Evolutionary conservation across 1,140 invertebrate genomes (phyloP), one percentile per base, ranked within the genome.

Genomic region (Scylla paramamosain): DNA sequence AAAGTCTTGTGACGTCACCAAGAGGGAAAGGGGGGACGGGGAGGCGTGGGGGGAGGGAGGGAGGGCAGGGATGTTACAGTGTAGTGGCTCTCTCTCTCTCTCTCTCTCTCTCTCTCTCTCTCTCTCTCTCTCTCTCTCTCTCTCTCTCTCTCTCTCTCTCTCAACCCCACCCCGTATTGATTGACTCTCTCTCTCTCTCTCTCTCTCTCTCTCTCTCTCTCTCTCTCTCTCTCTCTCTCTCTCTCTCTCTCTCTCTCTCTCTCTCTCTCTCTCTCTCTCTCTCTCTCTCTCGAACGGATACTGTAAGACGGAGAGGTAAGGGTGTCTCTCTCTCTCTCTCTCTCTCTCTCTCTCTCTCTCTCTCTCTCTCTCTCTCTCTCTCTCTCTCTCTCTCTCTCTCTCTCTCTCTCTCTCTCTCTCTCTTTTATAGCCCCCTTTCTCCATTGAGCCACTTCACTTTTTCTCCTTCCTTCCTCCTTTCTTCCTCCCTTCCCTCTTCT

Each of bases 81-180:
- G 89, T 39, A 52, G 46, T 91, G 28, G 4, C n/a, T 6, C 89
- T 52, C 89, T 52, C 46, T 92, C 91, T 92, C 91, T 92, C 59
- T 92, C 91, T 92, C 59, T 82, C 59, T 82, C 59, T 82, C 28
- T 92, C 59, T 8, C 29, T 83, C 87, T 89, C 87, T 45, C 32
- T 45, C 32, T 45, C 87, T 89, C 87, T 89, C 87, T 89, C 87
- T 89, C 87, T 89, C 87, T 89, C 87, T 89, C 87, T 89, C 87
- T 89, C 87, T 89, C 87, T 89, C 87, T 59, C 91, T 31, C 91
- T 32, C 46, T 28, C 91, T 31, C 32, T 32, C 8, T 12, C 20
- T 10, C 48, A 28, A 14, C 0, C n/a, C 7, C 48, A 28, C 67
- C 8, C 67, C 20, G 20, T n/a, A 77, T 59, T 16, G 52, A 59